These are phyloP conservation scores for Pseudopipra pipra DNA, from an alignment of 2,113 vertebrate genomes.

Conservation along the genomic window DNA sequence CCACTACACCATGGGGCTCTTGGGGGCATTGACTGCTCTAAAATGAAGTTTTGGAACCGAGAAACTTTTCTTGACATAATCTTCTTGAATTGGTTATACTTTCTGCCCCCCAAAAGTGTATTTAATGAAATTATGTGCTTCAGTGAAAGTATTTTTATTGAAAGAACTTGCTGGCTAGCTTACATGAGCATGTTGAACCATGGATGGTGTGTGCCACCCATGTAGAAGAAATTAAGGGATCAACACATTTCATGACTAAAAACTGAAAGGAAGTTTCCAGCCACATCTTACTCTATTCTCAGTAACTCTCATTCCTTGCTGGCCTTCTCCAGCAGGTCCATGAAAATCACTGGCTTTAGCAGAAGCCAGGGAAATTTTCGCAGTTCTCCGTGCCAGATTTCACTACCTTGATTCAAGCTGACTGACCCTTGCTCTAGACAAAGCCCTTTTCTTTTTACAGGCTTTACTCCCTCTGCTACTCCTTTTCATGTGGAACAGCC, in stretches of 20 bases:
- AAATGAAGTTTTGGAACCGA: background rate
- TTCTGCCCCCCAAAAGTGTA: background rate
- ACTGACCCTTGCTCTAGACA: background rate
- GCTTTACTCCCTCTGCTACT: background rate
- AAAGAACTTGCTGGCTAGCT: background rate
- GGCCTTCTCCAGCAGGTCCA: background rate
- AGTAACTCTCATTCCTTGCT: background rate
- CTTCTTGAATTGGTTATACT: background rate
- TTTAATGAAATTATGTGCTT: background rate
- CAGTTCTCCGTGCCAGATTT: background rate
- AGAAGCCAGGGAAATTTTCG: background rate
- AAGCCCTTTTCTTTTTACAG: background rate
- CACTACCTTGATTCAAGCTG: background rate
- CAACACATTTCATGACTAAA: background rate
- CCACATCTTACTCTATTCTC: background rate
- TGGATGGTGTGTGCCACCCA: background rate
- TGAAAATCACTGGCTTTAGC: background rate
- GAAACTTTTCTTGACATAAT: background rate
- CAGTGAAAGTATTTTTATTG: background rate
- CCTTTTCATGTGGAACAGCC: background rate
- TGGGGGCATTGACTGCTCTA: accelerated
- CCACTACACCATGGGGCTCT: background rate
- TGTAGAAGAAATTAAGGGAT: background rate
- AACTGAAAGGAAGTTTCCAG: background rate
- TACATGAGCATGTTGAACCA: background rate